phyloP scores from a whole-genome alignment of 2,888 invertebrate genomes.

The Diachrysia chrysitis region DNA sequence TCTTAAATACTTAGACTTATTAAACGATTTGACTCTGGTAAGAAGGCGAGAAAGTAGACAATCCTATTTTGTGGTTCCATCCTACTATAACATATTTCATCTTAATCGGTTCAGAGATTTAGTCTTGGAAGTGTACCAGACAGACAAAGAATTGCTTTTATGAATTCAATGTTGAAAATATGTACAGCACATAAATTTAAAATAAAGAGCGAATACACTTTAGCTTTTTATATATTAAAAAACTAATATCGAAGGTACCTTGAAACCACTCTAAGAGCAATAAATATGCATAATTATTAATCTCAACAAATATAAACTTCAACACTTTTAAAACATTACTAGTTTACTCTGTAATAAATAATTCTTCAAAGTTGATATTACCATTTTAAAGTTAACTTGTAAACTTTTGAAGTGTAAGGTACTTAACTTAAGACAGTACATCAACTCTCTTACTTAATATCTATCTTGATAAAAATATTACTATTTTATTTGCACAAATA shows the following conservation, averaged over 20 bases:
- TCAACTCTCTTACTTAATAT: no score
- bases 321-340: not conserved
- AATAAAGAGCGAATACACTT: not conserved
- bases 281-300: not conserved
- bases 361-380: not conserved
- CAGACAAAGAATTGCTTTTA: no score
- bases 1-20: no score
- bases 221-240: not conserved
- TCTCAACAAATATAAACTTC: not conserved
- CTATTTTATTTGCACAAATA: no score
- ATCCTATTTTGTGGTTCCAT: no score
- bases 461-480: no score
- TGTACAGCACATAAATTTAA: not conserved
- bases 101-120: no score
- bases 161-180: not conserved
- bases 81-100: no score
- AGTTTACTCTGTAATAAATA: slow-evolving; percentile 1
- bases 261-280: not conserved
- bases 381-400: not conserved
- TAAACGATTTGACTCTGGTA: no score
- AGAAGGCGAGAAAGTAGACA: no score
- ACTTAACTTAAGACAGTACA: no score
- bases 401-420: not conserved
- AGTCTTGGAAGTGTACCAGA: no score
- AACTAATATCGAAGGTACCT: not conserved